Conservation (phyloP, 2,888 invertebrate genomes). For the Electrophaes corylata region DNA sequence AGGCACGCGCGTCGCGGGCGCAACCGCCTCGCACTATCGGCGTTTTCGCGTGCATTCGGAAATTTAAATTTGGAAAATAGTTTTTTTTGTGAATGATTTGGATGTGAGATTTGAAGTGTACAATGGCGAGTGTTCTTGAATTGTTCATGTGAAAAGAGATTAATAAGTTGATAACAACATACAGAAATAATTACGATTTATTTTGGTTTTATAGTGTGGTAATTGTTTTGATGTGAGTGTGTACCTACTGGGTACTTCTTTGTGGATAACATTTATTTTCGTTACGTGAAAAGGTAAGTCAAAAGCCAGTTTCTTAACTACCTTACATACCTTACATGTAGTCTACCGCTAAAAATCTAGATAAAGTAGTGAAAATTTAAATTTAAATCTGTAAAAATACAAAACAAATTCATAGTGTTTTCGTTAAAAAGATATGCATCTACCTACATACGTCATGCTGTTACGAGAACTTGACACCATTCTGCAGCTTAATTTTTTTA, state of each 20-base stretch:
- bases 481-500: no score
- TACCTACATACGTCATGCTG: no score
- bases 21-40: constrained; percentile 54
- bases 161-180: background rate
- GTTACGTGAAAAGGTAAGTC: background rate
- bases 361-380: no score
- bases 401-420: no score
- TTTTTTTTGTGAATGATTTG: constrained; percentile 7
- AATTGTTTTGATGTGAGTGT: background rate
- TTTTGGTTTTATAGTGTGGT: background rate
- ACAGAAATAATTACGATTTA: background rate
- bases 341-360: no score
- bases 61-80: constrained; percentile 31
- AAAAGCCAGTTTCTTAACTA: no score
- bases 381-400: no score
- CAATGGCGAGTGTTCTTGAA: constrained; percentile 35
- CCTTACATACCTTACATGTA: no score
- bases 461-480: no score
- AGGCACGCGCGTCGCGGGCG: constrained; percentile 80
- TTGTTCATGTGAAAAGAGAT: background rate
- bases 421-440: no score
- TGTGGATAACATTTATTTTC: background rate
- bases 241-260: background rate
- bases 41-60: constrained; percentile 61
- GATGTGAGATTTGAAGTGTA: constrained; percentile 3